Evolutionary conservation across 2,113 vertebrate species (phyloP).

Genomic region (Microcebus lehilahytsara): DNA sequence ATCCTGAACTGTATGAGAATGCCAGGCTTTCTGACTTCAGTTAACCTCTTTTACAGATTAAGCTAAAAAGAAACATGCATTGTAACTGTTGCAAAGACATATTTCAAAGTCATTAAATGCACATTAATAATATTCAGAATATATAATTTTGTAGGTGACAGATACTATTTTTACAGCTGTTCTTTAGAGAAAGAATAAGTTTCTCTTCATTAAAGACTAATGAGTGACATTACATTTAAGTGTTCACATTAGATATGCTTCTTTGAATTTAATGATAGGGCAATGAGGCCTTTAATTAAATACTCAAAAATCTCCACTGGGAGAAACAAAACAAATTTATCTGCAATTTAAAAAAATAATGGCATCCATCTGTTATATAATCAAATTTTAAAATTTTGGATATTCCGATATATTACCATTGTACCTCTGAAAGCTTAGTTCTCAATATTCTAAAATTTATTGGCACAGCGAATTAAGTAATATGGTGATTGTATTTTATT

Average conservation of each 20-base stretch:
- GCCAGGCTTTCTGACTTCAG: constrained; percentile 65
- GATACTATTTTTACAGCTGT: constrained; percentile 87
- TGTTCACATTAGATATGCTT: constrained; percentile 89
- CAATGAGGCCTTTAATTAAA: constrained; percentile 93
- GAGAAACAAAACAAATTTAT: constrained; percentile 89
- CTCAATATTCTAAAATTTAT: not conserved
- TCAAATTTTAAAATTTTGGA: constrained; percentile 60
- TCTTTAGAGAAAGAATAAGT: constrained; percentile 86
- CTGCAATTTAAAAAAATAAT: constrained; percentile 80
- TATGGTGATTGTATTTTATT: not conserved
- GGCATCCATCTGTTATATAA: constrained; percentile 75
- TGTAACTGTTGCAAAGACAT: constrained; percentile 52
- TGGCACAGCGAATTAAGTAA: not conserved
- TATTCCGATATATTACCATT: not conserved
- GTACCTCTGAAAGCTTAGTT: constrained; percentile 17
- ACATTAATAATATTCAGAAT: constrained; percentile 81
- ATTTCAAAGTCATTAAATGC: constrained; percentile 79
- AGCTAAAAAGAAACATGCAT: constrained; percentile 28
- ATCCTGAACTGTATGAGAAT: constrained; percentile 34
- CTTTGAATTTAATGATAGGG: constrained; percentile 91
- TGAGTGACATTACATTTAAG: constrained; percentile 91
- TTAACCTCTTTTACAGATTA: constrained; percentile 65
- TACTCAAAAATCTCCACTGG: constrained; percentile 86
- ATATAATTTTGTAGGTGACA: constrained; percentile 85
- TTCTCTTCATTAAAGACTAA: constrained; percentile 90